phyloP scores from a whole-genome alignment of 2,113 vertebrate genomes.

The Sebastes fasciatus region DNA sequence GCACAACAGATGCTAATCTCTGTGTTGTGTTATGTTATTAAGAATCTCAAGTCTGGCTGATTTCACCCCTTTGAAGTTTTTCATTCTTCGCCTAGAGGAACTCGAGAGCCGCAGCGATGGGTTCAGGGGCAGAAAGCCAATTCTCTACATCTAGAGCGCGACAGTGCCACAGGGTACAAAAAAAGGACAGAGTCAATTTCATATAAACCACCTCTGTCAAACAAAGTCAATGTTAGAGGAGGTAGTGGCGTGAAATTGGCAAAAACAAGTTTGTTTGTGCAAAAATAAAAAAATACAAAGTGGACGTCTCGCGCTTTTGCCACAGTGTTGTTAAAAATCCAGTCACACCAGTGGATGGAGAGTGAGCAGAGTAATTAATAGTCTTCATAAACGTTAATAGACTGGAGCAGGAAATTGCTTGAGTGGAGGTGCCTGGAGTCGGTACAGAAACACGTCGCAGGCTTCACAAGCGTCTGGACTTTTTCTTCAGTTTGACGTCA shows the following conservation, averaged over 20 bases:
- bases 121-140: constrained; percentile 8
- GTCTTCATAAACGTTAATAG: constrained; percentile 22
- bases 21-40: constrained; percentile 21
- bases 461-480: constrained; percentile 25
- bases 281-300: background rate
- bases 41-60: constrained; percentile 13
- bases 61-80: constrained; percentile 49
- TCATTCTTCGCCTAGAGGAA: constrained; percentile 8
- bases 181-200: constrained; percentile 3
- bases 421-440: constrained; percentile 7
- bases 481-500: constrained; percentile 25
- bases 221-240: constrained; percentile 28
- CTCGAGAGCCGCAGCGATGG: constrained; percentile 2
- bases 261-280: background rate
- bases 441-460: background rate
- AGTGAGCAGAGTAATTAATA: constrained; percentile 7
- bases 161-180: constrained; percentile 25
- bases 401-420: constrained; percentile 25
- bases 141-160: constrained; percentile 23
- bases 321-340: background rate
- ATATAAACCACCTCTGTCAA: constrained; percentile 25
- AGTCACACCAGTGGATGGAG: background rate
- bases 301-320: background rate
- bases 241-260: background rate
- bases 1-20: constrained; percentile 49